Conservation (phyloP, 2,797 vertebrate species). For the Thalassophryne amazonica region DNA sequence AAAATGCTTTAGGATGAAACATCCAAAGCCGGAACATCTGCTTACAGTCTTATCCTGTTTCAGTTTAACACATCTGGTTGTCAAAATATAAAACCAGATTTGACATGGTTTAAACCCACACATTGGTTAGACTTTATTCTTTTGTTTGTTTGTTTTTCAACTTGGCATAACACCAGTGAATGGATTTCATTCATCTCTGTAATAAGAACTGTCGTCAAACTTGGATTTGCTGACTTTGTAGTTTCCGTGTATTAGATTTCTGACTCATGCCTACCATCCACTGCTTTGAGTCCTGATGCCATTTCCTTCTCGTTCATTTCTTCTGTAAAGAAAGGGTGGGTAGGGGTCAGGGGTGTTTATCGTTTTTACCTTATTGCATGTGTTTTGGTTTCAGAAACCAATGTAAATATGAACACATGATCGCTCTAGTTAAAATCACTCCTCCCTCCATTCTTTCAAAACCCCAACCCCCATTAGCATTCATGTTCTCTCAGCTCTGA, state of each 20-base stretch:
- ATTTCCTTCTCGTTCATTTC: conserved; percentile 29
- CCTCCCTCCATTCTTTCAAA: conserved; percentile 54
- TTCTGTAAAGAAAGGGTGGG: conserved; percentile 25
- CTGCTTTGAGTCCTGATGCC: conserved; percentile 36
- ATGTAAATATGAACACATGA: conserved; percentile 65
- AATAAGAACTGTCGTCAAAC: conserved; percentile 7
- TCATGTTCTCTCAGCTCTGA: conserved; percentile 69
- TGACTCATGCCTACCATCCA: conserved; percentile 21
- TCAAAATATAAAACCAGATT: background rate
- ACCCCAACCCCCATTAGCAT: conserved; percentile 61
- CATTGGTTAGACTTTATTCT: background rate
- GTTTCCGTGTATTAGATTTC: conserved; percentile 20
- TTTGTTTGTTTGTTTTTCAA: conserved; percentile 2
- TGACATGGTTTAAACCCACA: background rate
- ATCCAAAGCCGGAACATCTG: too few species aligned
- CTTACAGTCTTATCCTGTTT: too few species aligned
- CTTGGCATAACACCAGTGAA: background rate
- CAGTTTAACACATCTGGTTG: too few species aligned
- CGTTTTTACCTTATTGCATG: conserved; percentile 47
- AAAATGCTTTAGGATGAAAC: too few species aligned
- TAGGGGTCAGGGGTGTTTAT: conserved; percentile 51
- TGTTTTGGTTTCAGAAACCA: conserved; percentile 37
- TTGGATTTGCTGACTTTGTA: conserved; percentile 1
- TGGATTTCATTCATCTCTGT: background rate
- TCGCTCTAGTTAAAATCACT: conserved; percentile 55